Percentiles rank a stretch among this genome's conserved stretches.
phyloP scores from a whole-genome alignment of 1,140 invertebrate species.

The Ectropis grisescens region DNA sequence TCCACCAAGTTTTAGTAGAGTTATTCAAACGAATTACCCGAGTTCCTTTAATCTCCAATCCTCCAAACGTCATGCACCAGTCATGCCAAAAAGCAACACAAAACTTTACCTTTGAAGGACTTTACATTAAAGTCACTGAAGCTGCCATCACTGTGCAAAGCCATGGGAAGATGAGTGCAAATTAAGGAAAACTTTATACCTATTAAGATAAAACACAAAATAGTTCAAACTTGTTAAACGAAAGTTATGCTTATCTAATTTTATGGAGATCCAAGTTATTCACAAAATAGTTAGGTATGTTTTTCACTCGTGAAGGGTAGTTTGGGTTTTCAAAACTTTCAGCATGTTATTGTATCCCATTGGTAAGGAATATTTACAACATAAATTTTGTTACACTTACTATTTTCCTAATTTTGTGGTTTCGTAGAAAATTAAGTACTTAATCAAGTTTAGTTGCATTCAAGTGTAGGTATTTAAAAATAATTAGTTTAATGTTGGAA shows the following conservation, averaged over 20 bases:
- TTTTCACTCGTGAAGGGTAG: too few species aligned
- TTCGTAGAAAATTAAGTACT: too few species aligned
- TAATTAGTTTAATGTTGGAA: too few species aligned
- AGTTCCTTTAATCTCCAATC: conserved; percentile 7
- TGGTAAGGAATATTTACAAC: too few species aligned
- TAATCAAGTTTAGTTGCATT: too few species aligned
- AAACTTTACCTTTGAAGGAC: conserved; percentile 61
- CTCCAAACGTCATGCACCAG: conserved; percentile 19
- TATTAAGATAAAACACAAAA: not conserved
- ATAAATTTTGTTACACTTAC: too few species aligned
- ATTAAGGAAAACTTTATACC: conserved; percentile 10
- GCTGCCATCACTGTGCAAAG: conserved; percentile 60
- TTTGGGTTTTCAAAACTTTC: too few species aligned
- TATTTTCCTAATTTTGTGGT: too few species aligned
- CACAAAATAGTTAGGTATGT: too few species aligned
- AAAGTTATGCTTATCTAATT: not conserved
- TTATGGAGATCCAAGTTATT: conserved; percentile 11
- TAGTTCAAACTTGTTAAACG: not conserved
- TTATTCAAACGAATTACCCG: too few species aligned
- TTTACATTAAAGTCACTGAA: conserved; percentile 52
- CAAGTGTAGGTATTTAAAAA: too few species aligned
- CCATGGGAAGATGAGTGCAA: conserved; percentile 46
- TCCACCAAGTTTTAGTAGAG: conserved; percentile 7
- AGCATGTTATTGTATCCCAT: too few species aligned
- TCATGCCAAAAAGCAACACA: conserved; percentile 63